Base-by-base conservation (phyloP, 2,888 invertebrate genomes). In the Phrixothrix hirtus region DNA sequence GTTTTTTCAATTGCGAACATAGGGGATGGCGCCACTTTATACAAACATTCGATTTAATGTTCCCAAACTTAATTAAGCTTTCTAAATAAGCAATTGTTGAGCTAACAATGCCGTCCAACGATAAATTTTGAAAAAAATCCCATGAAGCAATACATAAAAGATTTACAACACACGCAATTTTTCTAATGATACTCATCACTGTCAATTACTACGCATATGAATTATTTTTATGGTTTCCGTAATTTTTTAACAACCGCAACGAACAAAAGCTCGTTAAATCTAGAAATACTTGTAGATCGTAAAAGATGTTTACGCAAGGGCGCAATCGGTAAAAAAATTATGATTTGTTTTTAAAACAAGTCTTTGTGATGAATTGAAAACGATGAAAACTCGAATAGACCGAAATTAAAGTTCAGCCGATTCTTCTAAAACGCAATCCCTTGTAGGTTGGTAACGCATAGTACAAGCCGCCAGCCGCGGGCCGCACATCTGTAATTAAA, bases 401-500 rank as follows among this genome's bases (percentile, higher is more conserved):
- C 11, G 25, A 38, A 38, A 38, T 38, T 38, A 25, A 36, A 38
- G 26, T 38, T 38, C 38, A 38, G 26, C 13, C 13, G 29, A 41
- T 48, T 26, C 25, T 41, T 44, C 27, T 13, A 34, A 53, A 35
- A 45, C 43, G 21, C 39, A 39, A 26, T 51, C 44, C 53, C 48
- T 54, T 44, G 50, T 45, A 44, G 41, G 47, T 46, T 47, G 34
- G 46, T 45, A 56, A 53, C 56, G 49, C 45, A 42, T 44, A 41
- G 54, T 49, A 42, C 42, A 44, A 59, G 58, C 57, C 58, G 57
- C 62, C 58, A 53, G 70, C 65, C 72, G 70, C 72, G 73, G 75
- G 71, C 74, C 67, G 78, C 76, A 80, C 76, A 79, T 80, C 84
- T 84, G 85, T 87, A 87, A 87, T 87, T 87, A 87, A 87, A 84